A percentile compares a stretch with the other conserved stretches of the same genome.
These are phyloP conservation scores for Latrodectus geometricus DNA, from an alignment of 1,140 invertebrate genomes.

Conservation along the genomic window DNA sequence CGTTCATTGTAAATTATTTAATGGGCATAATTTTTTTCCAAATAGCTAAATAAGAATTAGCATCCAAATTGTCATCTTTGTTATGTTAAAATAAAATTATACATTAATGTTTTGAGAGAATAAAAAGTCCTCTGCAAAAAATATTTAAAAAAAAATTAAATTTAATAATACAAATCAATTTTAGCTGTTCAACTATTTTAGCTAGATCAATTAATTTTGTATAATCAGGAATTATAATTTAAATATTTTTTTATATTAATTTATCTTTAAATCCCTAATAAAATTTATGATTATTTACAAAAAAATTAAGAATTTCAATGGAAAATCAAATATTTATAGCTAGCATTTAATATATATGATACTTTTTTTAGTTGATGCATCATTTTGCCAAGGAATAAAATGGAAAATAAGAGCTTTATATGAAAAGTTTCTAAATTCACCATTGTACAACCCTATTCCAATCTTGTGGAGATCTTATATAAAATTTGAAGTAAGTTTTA, in stretches of 20 bases:
- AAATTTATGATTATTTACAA: neutral
- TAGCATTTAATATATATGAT: neutral
- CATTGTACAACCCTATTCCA: slow-evolving; percentile 32
- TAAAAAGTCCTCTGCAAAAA: too few relatives aligned
- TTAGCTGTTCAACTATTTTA: too few relatives aligned
- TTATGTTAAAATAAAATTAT: too few relatives aligned
- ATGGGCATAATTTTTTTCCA: too few relatives aligned
- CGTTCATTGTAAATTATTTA: too few relatives aligned
- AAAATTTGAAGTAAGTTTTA: slow-evolving; percentile 62
- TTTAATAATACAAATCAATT: too few relatives aligned
- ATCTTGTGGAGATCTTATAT: slow-evolving; percentile 64
- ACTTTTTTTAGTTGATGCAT: neutral
- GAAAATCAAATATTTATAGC: neutral
- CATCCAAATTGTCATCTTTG: too few relatives aligned
- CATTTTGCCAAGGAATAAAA: slow-evolving; percentile 18
- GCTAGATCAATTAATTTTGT: neutral
- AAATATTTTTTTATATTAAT: neutral
- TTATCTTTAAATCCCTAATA: neutral
- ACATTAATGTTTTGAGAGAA: too few relatives aligned
- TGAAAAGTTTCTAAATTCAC: slow-evolving; percentile 45
- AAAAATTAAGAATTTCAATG: neutral
- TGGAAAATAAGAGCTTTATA: slow-evolving; percentile 59
- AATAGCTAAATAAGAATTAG: too few relatives aligned
- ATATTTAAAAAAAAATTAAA: too few relatives aligned
- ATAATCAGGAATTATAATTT: neutral